These are phyloP conservation scores for Stegodyphus dumicola DNA, from an alignment of 1,140 invertebrate species.

Conservation along the genomic window DNA sequence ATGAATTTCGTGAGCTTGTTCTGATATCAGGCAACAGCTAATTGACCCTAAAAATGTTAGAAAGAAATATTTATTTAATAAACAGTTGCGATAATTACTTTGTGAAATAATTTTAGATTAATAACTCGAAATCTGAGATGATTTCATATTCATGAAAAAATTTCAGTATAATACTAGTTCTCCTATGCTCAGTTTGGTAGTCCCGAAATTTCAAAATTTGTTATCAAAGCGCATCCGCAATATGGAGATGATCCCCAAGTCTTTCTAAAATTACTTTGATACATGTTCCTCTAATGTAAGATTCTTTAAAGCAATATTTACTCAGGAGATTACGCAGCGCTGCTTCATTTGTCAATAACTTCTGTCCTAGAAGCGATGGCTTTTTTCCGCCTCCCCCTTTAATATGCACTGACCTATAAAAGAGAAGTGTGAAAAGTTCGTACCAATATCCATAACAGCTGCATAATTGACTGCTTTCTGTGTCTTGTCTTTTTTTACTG, in stretches of 20 bases:
- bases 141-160: too few relatives aligned
- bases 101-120: too few relatives aligned
- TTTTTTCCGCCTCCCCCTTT: constrained; percentile 29
- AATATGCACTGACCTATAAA: constrained; percentile 31
- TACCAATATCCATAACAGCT: constrained; percentile 42
- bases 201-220: too few relatives aligned
- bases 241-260: constrained; percentile 10
- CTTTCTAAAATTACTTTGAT: constrained; percentile 39
- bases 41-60: too few relatives aligned
- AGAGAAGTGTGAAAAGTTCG: constrained; percentile 9
- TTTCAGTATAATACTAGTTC: too few relatives aligned
- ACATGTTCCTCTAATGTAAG: constrained; percentile 58
- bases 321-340: constrained; percentile 41
- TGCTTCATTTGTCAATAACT: constrained; percentile 57
- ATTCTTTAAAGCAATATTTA: constrained; percentile 58
- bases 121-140: too few relatives aligned
- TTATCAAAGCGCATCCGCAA: neutral
- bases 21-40: too few relatives aligned
- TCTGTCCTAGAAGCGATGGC: constrained; percentile 38
- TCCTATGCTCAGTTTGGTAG: too few relatives aligned
- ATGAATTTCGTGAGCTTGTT: too few relatives aligned
- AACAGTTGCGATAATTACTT: too few relatives aligned
- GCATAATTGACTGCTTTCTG: constrained; percentile 38
- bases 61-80: too few relatives aligned
- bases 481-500: constrained; percentile 2